These are phyloP conservation scores for Bucco capensis DNA, from an alignment of 2,113 vertebrate genomes.

Conservation along the genomic window DNA sequence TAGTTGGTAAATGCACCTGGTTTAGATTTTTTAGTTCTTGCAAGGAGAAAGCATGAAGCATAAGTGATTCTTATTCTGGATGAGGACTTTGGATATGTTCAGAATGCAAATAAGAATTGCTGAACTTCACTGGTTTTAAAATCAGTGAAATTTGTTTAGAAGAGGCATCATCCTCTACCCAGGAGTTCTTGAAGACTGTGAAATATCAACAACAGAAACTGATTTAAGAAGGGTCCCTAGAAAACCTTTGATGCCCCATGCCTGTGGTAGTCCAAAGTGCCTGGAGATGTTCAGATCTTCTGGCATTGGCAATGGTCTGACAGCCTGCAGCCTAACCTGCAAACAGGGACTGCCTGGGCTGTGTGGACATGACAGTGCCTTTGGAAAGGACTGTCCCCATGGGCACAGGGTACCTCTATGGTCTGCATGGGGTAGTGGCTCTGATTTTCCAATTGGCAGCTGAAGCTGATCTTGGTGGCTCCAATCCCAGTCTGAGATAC, in stretches of 20 bases:
- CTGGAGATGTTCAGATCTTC: neutral
- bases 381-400: neutral
- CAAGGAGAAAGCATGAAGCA: neutral
- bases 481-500: neutral
- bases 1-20: neutral
- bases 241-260: neutral
- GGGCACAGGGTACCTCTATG: neutral
- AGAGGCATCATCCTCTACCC: neutral
- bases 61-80: neutral
- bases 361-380: neutral
- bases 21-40: neutral
- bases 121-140: neutral
- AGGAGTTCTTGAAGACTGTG: neutral
- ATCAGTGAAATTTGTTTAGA: neutral
- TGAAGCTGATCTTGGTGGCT: neutral
- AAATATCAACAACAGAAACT: neutral
- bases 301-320: neutral
- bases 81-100: neutral
- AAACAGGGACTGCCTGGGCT: neutral
- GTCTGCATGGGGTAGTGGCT: neutral
- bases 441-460: neutral
- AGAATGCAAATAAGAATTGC: neutral
- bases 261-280: neutral
- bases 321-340: neutral
- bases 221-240: neutral